These are phyloP conservation scores for Enteromius viviparus DNA, from an alignment of 2,797 vertebrate genomes.

Conservation along the genomic window DNA sequence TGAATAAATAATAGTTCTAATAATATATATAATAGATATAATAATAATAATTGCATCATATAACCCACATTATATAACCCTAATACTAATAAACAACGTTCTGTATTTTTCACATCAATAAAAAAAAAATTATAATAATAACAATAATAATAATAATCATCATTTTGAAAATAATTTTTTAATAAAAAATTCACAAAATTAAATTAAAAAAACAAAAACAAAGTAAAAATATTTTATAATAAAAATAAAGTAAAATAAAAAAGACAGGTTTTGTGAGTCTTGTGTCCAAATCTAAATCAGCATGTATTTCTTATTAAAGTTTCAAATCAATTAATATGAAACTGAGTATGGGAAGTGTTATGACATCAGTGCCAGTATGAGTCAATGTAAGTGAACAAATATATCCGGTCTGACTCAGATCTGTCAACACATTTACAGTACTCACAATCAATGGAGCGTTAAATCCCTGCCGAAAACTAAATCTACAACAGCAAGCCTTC, in stretches of 20 bases:
- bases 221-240: neutral
- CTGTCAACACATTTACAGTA: constrained; percentile 31
- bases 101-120: neutral
- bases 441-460: constrained; percentile 25
- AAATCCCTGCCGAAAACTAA: constrained; percentile 23
- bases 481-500: neutral
- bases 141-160: too few species aligned
- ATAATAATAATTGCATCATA: too few species aligned
- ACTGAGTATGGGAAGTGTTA: neutral
- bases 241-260: neutral
- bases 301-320: neutral
- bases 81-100: neutral
- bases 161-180: too few species aligned
- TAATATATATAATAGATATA: neutral
- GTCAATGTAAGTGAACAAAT: neutral
- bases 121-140: neutral
- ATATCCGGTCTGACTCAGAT: neutral
- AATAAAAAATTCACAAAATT: too few species aligned
- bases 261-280: neutral
- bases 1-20: too few species aligned
- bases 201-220: neutral
- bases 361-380: neutral
- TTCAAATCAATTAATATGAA: neutral
- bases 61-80: neutral
- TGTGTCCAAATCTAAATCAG: neutral